These are phyloP conservation scores for Chrysina gloriosa DNA, from an alignment of 2,888 invertebrate species.

Conservation along the genomic window DNA sequence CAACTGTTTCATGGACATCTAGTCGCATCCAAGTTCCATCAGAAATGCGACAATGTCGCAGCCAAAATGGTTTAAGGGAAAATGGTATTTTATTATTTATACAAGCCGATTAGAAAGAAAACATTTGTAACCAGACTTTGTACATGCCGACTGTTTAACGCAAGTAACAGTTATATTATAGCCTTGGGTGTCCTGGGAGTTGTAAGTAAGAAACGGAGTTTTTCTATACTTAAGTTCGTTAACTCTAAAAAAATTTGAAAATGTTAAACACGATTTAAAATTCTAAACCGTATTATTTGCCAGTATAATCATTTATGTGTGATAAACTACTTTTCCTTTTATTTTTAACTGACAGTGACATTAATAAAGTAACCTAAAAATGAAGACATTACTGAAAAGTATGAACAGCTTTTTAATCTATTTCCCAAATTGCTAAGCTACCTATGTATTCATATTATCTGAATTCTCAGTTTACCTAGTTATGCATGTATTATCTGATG, in stretches of 20 bases:
- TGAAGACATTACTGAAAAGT: too few species aligned
- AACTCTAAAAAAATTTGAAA: neutral
- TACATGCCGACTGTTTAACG: slow-evolving; percentile 52
- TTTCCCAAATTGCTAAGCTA: too few species aligned
- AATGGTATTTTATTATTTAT: slow-evolving; percentile 41
- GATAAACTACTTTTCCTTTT: too few species aligned
- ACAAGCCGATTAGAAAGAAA: slow-evolving; percentile 34
- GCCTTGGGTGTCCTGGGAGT: slow-evolving; percentile 60
- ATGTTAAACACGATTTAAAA: neutral
- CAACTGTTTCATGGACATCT: slow-evolving; percentile 31
- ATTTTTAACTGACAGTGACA: slow-evolving; percentile 5
- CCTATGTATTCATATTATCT: too few species aligned
- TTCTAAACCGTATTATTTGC: too few species aligned
- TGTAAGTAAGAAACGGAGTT: slow-evolving; percentile 52
- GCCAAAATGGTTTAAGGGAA: slow-evolving; percentile 36
- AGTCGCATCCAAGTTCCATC: slow-evolving; percentile 7
- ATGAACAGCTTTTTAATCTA: too few species aligned
- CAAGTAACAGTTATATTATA: slow-evolving; percentile 57
- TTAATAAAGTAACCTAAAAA: neutral
- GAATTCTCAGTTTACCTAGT: too few species aligned
- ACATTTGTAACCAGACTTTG: slow-evolving; percentile 50
- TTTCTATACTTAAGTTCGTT: neutral
- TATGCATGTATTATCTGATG: too few species aligned
- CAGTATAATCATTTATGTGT: too few species aligned
- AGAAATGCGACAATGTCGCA: slow-evolving; percentile 30